Evolutionary conservation across 2,113 vertebrate genomes (phyloP).

Genomic region (Ceyx margarethae): DNA sequence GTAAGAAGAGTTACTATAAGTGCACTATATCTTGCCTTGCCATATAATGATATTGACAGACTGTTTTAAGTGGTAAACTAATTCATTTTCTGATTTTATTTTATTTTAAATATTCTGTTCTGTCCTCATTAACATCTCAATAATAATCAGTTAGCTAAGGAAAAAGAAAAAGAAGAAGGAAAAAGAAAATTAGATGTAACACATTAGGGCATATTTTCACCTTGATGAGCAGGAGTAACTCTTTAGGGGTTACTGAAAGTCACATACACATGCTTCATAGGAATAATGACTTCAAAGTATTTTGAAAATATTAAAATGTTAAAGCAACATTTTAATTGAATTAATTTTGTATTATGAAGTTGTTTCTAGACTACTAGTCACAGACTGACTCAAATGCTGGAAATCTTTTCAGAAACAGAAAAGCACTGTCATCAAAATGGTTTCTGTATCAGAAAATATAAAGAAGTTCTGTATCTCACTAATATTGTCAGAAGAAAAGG

Average conservation of each 20-base stretch:
- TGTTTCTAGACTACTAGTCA: neutral
- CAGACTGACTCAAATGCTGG: neutral
- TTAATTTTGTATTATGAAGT: neutral
- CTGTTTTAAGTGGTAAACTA: neutral
- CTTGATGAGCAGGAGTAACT: slow-evolving; percentile 50
- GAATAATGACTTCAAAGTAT: slow-evolving; percentile 11
- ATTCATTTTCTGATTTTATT: neutral
- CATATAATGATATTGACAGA: neutral
- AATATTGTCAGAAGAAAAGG: neutral
- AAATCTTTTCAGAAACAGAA: neutral
- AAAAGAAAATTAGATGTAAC: slow-evolving; percentile 51
- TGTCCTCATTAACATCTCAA: slow-evolving; percentile 41
- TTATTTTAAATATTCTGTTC: neutral
- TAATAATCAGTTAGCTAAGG: slow-evolving; percentile 34
- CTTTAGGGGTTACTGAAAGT: slow-evolving; percentile 41
- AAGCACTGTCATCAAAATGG: neutral
- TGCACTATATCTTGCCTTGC: neutral
- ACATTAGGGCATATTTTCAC: slow-evolving; percentile 27
- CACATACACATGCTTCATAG: neutral
- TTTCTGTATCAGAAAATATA: neutral
- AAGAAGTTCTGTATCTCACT: neutral
- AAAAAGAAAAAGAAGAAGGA: slow-evolving; percentile 49
- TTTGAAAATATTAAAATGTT: slow-evolving; percentile 25
- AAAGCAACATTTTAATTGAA: neutral
- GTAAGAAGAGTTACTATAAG: neutral